Evolutionary conservation across 1,140 invertebrate genomes (phyloP).

Genomic region (Centruroides vittatus): DNA sequence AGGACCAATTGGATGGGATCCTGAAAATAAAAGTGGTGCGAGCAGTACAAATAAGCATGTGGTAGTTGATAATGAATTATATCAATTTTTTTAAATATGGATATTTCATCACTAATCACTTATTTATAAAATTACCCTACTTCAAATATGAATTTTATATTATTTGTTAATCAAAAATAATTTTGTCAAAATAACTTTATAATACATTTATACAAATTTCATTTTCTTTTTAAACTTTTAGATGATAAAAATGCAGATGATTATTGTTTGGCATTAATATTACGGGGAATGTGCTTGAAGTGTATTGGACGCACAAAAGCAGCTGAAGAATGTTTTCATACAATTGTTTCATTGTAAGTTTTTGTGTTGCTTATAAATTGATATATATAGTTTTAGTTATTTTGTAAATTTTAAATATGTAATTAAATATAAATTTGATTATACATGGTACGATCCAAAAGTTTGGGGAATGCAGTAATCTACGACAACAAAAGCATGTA

Average conservation of each 20-base stretch:
- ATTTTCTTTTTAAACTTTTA: background rate
- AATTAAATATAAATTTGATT: no score
- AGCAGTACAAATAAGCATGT: no score
- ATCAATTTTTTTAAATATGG: no score
- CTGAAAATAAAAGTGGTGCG: no score
- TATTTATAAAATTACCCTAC: background rate
- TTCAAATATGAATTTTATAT: background rate
- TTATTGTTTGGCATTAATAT: constrained; percentile 51
- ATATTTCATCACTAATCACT: no score
- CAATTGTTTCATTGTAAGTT: constrained; percentile 38
- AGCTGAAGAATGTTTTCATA: constrained; percentile 57
- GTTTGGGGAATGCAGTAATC: no score
- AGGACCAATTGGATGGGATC: no score
- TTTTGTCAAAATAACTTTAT: background rate
- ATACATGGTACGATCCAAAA: no score
- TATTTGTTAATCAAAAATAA: background rate
- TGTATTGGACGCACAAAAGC: constrained; percentile 52
- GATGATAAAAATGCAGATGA: constrained; percentile 44
- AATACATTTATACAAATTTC: background rate
- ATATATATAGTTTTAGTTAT: no score
- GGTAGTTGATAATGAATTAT: no score
- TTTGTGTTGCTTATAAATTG: background rate
- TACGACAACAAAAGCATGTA: no score
- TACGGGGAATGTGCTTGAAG: constrained; percentile 68
- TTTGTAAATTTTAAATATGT: no score